Conservation (phyloP, 2,113 vertebrate genomes). For the Setophaga kirtlandii region DNA sequence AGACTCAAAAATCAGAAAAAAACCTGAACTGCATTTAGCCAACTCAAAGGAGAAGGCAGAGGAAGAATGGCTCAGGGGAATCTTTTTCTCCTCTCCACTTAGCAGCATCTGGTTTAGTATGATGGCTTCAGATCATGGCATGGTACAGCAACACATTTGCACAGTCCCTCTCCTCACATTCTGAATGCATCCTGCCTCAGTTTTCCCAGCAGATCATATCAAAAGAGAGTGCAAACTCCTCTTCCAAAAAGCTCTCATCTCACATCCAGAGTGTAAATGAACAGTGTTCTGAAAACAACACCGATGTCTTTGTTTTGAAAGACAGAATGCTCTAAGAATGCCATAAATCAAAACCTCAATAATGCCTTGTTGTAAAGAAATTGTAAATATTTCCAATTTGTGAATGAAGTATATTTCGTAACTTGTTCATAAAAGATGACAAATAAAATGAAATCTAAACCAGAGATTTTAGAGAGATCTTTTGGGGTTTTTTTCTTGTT, state of each 20-base stretch:
- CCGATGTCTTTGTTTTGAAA: conserved; percentile 78
- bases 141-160: conserved; percentile 2
- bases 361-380: conserved; percentile 78
- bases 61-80: conserved; percentile 32
- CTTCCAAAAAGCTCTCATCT: conserved; percentile 56
- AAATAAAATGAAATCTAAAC: conserved; percentile 66
- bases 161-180: neutral
- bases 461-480: neutral
- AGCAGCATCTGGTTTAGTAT: conserved; percentile 13
- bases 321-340: conserved; percentile 68
- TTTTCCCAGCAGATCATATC: conserved; percentile 8
- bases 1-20: neutral
- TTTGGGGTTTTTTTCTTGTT: neutral
- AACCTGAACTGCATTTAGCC: neutral
- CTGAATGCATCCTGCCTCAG: neutral
- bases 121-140: conserved; percentile 27
- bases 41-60: neutral
- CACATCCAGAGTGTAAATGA: conserved; percentile 54
- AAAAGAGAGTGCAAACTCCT: conserved; percentile 56
- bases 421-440: conserved; percentile 77
- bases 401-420: conserved; percentile 80
- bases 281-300: conserved; percentile 47
- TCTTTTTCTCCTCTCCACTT: neutral
- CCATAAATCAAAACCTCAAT: conserved; percentile 72
- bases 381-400: conserved; percentile 78